Evolutionary conservation across 2,113 vertebrate species (phyloP).

Genomic region (Tupaia tana): DNA sequence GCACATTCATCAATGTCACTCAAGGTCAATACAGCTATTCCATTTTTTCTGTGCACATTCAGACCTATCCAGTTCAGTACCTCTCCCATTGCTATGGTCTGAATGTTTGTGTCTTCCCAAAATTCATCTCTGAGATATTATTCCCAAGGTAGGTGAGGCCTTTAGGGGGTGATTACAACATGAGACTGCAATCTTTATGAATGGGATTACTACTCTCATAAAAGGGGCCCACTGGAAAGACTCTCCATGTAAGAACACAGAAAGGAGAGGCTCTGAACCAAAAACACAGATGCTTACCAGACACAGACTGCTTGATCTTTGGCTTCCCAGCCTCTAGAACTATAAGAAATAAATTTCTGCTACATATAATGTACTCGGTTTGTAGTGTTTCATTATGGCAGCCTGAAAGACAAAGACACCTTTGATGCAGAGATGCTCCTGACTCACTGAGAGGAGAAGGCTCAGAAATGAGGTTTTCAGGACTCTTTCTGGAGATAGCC

Average conservation of each 20-base stretch:
- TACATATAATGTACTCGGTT: background rate
- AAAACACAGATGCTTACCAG: background rate
- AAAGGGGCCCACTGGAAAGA: background rate
- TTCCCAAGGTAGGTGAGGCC: background rate
- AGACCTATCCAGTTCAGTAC: background rate
- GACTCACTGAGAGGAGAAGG: no score
- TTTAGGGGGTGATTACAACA: background rate
- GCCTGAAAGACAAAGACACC: background rate
- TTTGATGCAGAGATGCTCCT: background rate
- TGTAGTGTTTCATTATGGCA: background rate
- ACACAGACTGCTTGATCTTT: background rate
- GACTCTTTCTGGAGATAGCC: background rate
- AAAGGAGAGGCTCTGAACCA: background rate
- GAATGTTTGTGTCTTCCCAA: background rate
- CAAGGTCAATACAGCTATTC: background rate
- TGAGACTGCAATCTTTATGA: rapidly evolving
- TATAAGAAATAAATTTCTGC: background rate
- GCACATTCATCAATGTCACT: background rate
- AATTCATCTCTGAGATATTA: background rate
- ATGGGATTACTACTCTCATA: background rate
- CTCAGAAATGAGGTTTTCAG: background rate
- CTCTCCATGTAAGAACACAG: background rate
- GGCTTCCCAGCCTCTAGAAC: background rate
- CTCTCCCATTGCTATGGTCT: background rate
- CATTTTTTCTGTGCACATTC: background rate